These are phyloP conservation scores for Eurois occulta DNA, from an alignment of 2,888 invertebrate genomes.

Conservation along the genomic window DNA sequence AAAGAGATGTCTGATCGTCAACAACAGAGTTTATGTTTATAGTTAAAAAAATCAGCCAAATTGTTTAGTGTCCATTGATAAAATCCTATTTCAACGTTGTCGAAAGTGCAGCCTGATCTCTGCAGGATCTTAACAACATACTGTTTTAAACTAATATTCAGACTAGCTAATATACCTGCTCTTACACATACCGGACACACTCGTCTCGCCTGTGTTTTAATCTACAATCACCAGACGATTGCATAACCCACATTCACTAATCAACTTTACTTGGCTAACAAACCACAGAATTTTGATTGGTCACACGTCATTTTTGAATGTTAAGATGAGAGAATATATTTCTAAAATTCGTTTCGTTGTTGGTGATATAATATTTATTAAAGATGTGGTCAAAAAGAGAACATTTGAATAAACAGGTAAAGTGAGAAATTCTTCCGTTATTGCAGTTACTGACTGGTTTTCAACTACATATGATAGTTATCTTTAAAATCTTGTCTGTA, in stretches of 20 bases:
- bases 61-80: neutral
- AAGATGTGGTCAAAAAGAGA: constrained; percentile 17
- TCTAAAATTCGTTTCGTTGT: constrained; percentile 19
- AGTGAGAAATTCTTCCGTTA: constrained; percentile 6
- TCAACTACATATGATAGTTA: neutral
- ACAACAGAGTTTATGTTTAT: neutral
- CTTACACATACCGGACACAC: constrained; percentile 1
- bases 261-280: constrained; percentile 41
- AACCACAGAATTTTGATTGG: constrained; percentile 52
- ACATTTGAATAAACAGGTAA: neutral
- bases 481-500: neutral
- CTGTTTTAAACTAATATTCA: neutral
- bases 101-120: neutral
- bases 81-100: neutral
- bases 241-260: constrained; percentile 58
- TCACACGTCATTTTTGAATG: constrained; percentile 26
- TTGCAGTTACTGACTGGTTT: constrained; percentile 3
- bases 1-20: neutral
- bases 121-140: neutral
- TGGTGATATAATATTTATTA: constrained; percentile 37
- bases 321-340: constrained; percentile 17
- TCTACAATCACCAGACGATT: constrained; percentile 34
- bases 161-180: constrained; percentile 14
- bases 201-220: constrained; percentile 9
- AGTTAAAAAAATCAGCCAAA: too few species aligned